Evolutionary conservation across 1,140 invertebrate species (phyloP), one percentile per base, ranked within the genome.

Genomic region (Drosophila arizonae): DNA sequence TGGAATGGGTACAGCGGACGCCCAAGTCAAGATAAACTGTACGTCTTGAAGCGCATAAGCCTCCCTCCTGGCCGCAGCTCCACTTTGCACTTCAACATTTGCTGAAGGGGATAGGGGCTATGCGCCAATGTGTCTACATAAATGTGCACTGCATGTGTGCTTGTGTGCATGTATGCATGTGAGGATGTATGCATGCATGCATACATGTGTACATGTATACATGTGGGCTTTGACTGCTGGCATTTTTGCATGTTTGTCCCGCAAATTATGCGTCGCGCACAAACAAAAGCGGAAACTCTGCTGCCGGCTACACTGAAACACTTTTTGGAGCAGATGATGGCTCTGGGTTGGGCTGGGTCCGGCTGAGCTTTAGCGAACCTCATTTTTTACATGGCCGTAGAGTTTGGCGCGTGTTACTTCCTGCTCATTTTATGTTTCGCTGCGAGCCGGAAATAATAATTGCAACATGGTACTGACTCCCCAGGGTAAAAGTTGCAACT

Each of bases 221-320:
- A 58, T 46, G 46, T 72, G 67, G 60, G 65, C 76, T 85, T 78
- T 86, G 73, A 86, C 81, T 84, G 76, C 81, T 81, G 82, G 76
- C 79, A 87, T 88, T 88, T 87, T 87, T 87, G 84, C 79, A 88
- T 87, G 84, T 87, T 87, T 88, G 79, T 88, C 84, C 82, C 84
- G 79, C 77, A 87, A 87, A 88, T 87, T 87, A 87, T 88, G 84
- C 84, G 84, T 86, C 72, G 79, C 74, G 69, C 79, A 88, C 84
- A 87, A 88, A 87, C 84, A 88, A 87, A 88, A 84, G 84, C 81
- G 84, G 77, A 75, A 88, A 77, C 66, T 72, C 28, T 52, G 58
- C 64, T 60, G 75, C 64, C 24, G 58, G 63, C 68, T 76, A 65
- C 72, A 33, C 55, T 64, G 58, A 52, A 69, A 80, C 64, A 68